These are phyloP conservation scores for Drosophila macrothrix DNA, from an alignment of 2,888 invertebrate species.

Conservation along the genomic window DNA sequence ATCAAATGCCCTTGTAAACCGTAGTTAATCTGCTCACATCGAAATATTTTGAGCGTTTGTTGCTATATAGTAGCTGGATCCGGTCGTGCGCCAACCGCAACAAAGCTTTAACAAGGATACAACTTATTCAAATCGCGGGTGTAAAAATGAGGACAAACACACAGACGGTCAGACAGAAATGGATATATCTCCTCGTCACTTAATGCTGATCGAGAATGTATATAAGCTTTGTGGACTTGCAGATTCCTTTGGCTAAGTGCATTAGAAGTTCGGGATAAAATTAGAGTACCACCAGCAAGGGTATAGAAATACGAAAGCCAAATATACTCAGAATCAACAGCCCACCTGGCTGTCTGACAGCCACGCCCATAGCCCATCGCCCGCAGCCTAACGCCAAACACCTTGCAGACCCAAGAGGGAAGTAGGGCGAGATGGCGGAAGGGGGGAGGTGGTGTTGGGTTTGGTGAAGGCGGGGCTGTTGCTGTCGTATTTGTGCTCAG, in stretches of 20 bases:
- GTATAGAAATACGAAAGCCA: background rate
- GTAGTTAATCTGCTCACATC: background rate
- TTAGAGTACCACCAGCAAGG: background rate
- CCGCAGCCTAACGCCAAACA: conserved; percentile 14
- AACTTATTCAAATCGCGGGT: background rate
- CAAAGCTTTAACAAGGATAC: background rate
- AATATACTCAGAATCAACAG: conserved; percentile 25
- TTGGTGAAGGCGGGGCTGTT: background rate
- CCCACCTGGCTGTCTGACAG: conserved; percentile 34
- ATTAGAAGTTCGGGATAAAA: background rate
- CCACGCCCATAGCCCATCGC: conserved; percentile 31
- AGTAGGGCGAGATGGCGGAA: background rate
- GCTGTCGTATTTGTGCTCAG: conserved; percentile 64
- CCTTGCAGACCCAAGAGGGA: background rate
- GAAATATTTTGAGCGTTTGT: background rate
- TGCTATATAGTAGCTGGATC: background rate
- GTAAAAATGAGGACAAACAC: background rate
- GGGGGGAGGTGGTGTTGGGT: background rate
- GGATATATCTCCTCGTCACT: background rate
- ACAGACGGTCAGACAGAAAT: background rate
- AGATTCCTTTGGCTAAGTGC: background rate
- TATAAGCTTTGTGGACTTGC: background rate
- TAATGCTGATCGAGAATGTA: background rate
- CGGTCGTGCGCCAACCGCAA: background rate
- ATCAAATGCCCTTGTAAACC: background rate